A percentile compares a stretch with the other conserved stretches of the same genome.
These are phyloP conservation scores for Stramonita haemastoma DNA, from an alignment of 2,888 invertebrate genomes.

Conservation along the genomic window DNA sequence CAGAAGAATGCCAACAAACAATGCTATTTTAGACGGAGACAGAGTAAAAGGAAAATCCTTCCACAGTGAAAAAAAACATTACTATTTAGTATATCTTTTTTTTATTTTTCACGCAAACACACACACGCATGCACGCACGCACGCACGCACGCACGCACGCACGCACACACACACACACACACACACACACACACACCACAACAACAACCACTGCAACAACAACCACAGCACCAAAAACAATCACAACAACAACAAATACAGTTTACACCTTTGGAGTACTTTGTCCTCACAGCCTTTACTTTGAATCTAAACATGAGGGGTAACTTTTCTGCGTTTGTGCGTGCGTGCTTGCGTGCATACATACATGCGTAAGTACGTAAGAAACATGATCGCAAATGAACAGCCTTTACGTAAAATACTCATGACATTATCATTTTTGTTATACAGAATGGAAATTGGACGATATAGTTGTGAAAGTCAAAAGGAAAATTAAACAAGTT, in stretches of 20 bases:
- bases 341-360: neutral
- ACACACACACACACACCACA: neutral
- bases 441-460: neutral
- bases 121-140: too few species aligned
- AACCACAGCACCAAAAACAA: too few species aligned
- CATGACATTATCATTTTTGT: neutral
- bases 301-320: neutral
- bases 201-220: too few species aligned
- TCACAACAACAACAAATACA: neutral
- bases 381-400: neutral
- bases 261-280: neutral
- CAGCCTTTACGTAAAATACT: neutral
- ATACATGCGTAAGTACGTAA: neutral
- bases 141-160: too few species aligned
- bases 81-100: too few species aligned
- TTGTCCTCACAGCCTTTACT: neutral
- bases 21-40: too few species aligned
- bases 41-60: too few species aligned
- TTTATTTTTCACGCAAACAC: too few species aligned
- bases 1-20: too few species aligned
- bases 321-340: neutral
- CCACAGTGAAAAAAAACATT: too few species aligned
- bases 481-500: neutral
- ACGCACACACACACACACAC: neutral
- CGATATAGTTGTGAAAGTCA: neutral